These are phyloP conservation scores for Dicrurus megarhynchus DNA, from an alignment of 2,113 vertebrate genomes.

Conservation along the genomic window DNA sequence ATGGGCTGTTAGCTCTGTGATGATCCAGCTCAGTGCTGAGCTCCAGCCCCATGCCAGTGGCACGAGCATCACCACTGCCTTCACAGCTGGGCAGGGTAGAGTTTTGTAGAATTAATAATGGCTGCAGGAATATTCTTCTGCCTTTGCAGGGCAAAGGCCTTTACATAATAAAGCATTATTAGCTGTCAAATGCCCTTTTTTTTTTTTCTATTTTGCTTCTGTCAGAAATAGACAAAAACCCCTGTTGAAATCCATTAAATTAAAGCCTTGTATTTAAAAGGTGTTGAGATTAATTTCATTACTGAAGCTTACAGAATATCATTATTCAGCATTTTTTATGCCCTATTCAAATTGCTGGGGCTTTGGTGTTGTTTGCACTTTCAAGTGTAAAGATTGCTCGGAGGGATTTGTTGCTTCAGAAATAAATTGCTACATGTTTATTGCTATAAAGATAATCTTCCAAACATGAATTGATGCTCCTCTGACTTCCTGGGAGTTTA, in stretches of 20 bases:
- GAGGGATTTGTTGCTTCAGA: not conserved
- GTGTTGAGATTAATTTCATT: not conserved
- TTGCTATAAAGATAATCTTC: not conserved
- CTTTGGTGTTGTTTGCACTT: conserved; percentile 12
- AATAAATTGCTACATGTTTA: conserved; percentile 25
- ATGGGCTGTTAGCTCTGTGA: not conserved
- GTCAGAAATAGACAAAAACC: not conserved
- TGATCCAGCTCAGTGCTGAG: not conserved
- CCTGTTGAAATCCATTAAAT: not conserved
- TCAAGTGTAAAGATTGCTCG: not conserved
- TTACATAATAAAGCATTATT: not conserved
- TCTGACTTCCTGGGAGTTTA: not conserved
- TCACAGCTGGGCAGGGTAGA: accelerated
- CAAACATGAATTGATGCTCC: not conserved
- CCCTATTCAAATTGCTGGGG: not conserved
- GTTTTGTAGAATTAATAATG: not conserved
- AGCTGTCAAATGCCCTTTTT: not conserved
- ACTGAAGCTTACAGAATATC: not conserved
- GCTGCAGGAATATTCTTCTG: not conserved
- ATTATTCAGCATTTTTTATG: not conserved
- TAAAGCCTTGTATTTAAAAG: not conserved
- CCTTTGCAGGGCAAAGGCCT: not conserved
- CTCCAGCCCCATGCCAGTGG: not conserved
- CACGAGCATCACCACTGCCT: not conserved
- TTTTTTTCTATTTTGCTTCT: not conserved